Evolutionary conservation across 2,888 invertebrate species (phyloP).

Genomic region (Anoplius nigerrimus): DNA sequence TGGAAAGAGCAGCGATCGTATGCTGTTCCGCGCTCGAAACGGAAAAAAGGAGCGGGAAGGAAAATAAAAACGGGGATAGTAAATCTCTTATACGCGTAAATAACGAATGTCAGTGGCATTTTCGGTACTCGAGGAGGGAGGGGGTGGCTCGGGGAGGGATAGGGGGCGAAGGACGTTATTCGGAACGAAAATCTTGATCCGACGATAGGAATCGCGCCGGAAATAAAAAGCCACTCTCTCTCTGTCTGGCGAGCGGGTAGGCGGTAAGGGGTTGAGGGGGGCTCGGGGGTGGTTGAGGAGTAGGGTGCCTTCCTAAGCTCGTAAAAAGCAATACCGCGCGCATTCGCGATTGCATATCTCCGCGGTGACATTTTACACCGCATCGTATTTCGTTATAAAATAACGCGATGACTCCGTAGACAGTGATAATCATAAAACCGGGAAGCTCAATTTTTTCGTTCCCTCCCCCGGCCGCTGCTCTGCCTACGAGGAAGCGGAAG

Average conservation of each 20-base stretch:
- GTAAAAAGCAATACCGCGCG: slow-evolving; percentile 41
- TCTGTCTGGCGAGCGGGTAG: no score
- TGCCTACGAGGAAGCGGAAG: background rate
- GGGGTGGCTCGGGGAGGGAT: no score
- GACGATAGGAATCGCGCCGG: slow-evolving; percentile 10
- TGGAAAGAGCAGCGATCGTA: no score
- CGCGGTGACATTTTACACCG: slow-evolving; percentile 20
- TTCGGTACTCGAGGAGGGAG: no score
- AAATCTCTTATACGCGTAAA: no score
- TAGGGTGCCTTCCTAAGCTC: slow-evolving; percentile 26
- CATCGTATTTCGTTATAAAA: slow-evolving; percentile 40
- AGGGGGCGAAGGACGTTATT: slow-evolving; percentile 23
- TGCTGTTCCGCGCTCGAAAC: no score
- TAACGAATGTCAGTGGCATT: no score
- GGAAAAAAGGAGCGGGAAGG: no score
- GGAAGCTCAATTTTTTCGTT: slow-evolving; percentile 23
- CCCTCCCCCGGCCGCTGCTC: background rate
- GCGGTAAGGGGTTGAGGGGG: no score
- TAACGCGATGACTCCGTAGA: slow-evolving; percentile 26
- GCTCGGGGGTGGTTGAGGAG: no score
- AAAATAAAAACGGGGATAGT: no score
- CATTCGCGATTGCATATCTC: slow-evolving; percentile 39
- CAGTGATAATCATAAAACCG: slow-evolving; percentile 40
- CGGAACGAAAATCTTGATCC: slow-evolving; percentile 25
- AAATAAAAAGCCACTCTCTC: background rate